Conservation (phyloP, 2,113 vertebrate species). For the Prochilodus magdalenae region DNA sequence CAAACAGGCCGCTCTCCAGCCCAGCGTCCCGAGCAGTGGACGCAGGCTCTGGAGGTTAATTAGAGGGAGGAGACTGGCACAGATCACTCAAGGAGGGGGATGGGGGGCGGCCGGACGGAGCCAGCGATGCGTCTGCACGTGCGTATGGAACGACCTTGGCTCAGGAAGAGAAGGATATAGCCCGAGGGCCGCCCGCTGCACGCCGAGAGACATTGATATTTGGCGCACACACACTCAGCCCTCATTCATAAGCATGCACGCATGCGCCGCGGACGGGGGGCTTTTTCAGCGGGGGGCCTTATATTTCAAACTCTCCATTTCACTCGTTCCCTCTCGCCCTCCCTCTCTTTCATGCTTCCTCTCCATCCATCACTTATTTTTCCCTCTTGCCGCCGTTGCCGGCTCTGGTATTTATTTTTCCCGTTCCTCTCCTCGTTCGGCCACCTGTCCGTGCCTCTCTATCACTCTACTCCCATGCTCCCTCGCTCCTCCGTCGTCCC, state of each 20-base stretch:
- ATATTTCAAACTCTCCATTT: slow-evolving; percentile 20
- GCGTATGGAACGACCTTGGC: slow-evolving; percentile 30
- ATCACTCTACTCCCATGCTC: background rate
- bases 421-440: background rate
- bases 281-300: background rate
- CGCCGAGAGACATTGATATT: slow-evolving; percentile 45
- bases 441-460: background rate
- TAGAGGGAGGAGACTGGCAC: background rate
- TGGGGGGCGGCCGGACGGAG: background rate
- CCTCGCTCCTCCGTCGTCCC: background rate
- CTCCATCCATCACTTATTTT: background rate
- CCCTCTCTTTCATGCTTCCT: background rate
- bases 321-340: background rate
- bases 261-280: background rate
- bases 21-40: background rate
- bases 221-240: slow-evolving; percentile 16
- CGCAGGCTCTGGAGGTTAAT: background rate
- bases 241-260: slow-evolving; percentile 22
- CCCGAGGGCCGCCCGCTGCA: slow-evolving; percentile 18
- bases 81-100: background rate
- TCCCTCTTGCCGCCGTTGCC: background rate
- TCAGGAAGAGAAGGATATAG: slow-evolving; percentile 21
- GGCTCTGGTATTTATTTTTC: too few species aligned
- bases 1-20: background rate
- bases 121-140: background rate